Conservation (phyloP, 2,113 vertebrate species). For the Psittacus erithacus region DNA sequence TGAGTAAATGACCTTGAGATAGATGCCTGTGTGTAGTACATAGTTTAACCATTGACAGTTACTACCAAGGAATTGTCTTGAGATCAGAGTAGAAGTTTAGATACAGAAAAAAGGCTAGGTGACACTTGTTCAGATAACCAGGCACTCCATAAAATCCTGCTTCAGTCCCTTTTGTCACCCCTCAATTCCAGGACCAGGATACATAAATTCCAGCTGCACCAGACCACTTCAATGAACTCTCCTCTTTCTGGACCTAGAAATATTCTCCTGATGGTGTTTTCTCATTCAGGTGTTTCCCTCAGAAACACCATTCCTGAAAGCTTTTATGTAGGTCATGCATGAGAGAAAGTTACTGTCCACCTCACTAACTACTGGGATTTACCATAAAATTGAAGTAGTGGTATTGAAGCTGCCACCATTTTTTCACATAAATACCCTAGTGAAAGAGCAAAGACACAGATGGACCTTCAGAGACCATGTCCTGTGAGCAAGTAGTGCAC, state of each 20-base stretch:
- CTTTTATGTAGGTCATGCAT: not conserved
- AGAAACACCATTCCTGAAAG: not conserved
- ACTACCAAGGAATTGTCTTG: not conserved
- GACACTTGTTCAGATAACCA: not conserved
- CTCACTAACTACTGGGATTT: not conserved
- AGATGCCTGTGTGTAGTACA: not conserved
- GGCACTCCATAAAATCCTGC: not conserved
- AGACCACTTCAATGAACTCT: not conserved
- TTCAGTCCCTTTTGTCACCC: not conserved
- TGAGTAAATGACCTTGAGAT: not conserved
- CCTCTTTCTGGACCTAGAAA: not conserved
- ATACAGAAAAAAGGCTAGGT: not conserved
- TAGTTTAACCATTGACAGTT: not conserved
- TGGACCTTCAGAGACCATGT: not conserved
- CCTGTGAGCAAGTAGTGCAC: not conserved
- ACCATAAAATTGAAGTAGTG: not conserved
- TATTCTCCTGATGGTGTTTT: not conserved
- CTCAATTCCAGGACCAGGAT: not conserved
- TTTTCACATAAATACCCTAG: not conserved
- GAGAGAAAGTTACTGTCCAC: not conserved
- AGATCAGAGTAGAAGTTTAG: not conserved
- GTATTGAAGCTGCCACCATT: not conserved
- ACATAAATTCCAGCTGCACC: not conserved
- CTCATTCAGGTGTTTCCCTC: not conserved
- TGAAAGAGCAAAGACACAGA: not conserved